Evolutionary conservation across 2,888 invertebrate species (phyloP).

Genomic region (Noctuana brunneofusca): DNA sequence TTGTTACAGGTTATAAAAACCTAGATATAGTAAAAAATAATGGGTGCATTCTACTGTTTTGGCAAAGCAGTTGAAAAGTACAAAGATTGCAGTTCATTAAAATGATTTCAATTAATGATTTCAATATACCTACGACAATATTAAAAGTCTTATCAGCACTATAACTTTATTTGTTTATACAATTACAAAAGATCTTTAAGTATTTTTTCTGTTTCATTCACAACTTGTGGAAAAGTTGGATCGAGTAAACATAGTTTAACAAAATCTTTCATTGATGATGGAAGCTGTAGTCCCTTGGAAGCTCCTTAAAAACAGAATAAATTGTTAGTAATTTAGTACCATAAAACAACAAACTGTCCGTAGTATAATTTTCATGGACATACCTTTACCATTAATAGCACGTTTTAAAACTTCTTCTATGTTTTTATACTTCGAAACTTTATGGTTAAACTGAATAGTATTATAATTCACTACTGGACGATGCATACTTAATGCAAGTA

Average conservation of each 20-base stretch:
- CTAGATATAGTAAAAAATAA: too few relatives aligned
- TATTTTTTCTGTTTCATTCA: conserved; percentile 58
- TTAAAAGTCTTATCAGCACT: too few relatives aligned
- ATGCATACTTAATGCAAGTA: conserved; percentile 52
- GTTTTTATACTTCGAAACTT: conserved; percentile 49
- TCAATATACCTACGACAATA: too few relatives aligned
- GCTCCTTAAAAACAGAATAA: conserved; percentile 12
- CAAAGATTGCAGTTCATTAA: too few relatives aligned
- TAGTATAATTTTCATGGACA: too few relatives aligned
- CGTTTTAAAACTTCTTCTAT: conserved; percentile 56
- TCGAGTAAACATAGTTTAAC: conserved; percentile 66
- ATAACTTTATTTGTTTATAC: too few relatives aligned
- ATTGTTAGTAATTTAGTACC: neutral
- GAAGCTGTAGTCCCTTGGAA: conserved; percentile 38
- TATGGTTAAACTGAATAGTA: conserved; percentile 34
- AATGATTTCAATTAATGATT: too few relatives aligned
- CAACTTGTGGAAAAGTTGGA: conserved; percentile 61
- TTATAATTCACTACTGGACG: conserved; percentile 58
- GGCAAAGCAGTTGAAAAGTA: too few relatives aligned
- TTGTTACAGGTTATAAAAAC: too few relatives aligned
- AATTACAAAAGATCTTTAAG: conserved; percentile 42
- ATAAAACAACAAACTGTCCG: too few relatives aligned
- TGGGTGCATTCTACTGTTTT: too few relatives aligned
- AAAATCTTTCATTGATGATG: conserved; percentile 54
- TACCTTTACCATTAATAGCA: conserved; percentile 54